phyloP scores from a whole-genome alignment of 2,888 invertebrate genomes.

The Leptinotarsa tumamoca region DNA sequence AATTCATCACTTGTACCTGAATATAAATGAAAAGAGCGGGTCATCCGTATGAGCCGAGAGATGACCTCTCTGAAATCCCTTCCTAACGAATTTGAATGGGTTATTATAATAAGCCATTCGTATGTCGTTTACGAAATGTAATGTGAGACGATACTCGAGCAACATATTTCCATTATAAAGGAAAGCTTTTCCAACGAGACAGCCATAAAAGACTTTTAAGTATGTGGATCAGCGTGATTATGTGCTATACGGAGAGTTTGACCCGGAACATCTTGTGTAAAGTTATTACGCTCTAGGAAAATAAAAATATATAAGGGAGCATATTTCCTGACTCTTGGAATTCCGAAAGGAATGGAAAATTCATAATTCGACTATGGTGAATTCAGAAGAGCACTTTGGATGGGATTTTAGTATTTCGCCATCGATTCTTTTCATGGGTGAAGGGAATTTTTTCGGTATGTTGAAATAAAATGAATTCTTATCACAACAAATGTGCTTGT shows the following conservation, averaged over 20 bases:
- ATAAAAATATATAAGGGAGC: neutral
- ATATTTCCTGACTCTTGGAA: neutral
- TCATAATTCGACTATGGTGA: neutral
- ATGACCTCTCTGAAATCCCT: too few relatives aligned
- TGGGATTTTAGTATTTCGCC: too few relatives aligned
- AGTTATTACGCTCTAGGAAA: neutral
- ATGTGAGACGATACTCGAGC: constrained; percentile 2
- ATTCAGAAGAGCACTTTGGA: neutral
- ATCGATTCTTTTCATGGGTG: too few relatives aligned
- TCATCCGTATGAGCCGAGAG: too few relatives aligned
- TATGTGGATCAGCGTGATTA: constrained; percentile 50
- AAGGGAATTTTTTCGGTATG: too few relatives aligned
- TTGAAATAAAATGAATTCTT: too few relatives aligned
- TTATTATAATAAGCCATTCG: neutral
- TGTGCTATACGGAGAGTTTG: constrained; percentile 10
- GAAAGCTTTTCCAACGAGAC: constrained; percentile 46
- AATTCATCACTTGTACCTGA: too few relatives aligned
- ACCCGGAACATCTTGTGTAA: constrained; percentile 6
- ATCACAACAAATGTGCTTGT: too few relatives aligned
- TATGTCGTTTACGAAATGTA: neutral
- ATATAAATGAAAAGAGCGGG: too few relatives aligned
- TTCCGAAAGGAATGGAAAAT: neutral
- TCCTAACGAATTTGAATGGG: neutral
- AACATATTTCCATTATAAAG: constrained; percentile 50
- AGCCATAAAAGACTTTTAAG: constrained; percentile 52